Conservation (phyloP, 1,140 invertebrate genomes). For the Triops cancriformis region DNA sequence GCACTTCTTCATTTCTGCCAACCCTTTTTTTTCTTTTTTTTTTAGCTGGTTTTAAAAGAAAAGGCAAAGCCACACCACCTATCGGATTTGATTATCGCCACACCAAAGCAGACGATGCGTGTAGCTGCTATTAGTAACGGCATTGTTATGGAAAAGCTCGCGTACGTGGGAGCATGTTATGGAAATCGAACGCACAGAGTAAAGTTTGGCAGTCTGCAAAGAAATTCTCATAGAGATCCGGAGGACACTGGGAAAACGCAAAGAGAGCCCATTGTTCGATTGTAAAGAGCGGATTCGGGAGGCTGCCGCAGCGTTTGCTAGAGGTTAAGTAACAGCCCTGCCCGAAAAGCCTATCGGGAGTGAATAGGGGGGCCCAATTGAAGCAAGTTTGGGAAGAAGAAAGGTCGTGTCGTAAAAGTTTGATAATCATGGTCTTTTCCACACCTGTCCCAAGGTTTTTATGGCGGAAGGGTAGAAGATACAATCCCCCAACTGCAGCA, state of each 20-base stretch:
- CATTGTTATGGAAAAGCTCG: background rate
- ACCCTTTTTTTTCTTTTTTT: background rate
- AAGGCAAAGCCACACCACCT: background rate
- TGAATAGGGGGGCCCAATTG: constrained; percentile 3
- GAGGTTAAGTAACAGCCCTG: background rate
- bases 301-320: background rate
- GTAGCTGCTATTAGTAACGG: background rate
- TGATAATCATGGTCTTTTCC: constrained; percentile 10
- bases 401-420: constrained; percentile 6
- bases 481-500: constrained; percentile 2
- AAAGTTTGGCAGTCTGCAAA: background rate
- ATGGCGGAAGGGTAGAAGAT: background rate
- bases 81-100: background rate
- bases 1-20: background rate
- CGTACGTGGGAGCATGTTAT: constrained; percentile 3
- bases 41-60: background rate
- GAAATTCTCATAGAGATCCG: background rate
- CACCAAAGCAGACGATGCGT: background rate
- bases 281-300: background rate
- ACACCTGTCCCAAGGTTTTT: constrained; percentile 8
- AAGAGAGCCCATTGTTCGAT: background rate
- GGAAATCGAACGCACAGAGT: background rate
- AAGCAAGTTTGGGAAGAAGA: constrained; percentile 3
- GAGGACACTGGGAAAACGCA: background rate
- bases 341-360: background rate